Base-by-base conservation (phyloP, 2,888 invertebrate species). In the Mythimna ferrago region DNA sequence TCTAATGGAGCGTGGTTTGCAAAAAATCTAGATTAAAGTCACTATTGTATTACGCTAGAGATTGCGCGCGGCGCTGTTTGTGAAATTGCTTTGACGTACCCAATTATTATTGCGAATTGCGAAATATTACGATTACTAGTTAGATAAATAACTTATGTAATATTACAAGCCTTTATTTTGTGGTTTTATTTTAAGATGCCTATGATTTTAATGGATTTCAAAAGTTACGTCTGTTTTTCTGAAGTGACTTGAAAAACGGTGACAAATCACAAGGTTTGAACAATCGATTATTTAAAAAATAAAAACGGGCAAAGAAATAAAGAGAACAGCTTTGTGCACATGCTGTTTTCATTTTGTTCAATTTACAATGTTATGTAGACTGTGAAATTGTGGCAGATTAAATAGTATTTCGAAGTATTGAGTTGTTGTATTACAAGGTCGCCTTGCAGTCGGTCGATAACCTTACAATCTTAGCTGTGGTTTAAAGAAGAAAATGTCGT, bases 11-110 rank as follows among this genome's bases (percentile, higher is more conserved):
- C 76, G 71, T 66, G 66, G 56, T 66, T 76, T 14, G 57, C 41
- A 76, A 83, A 79, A 83, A 85, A 85, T 60, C 66, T 78, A 69
- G 79, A 79, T 71, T 79, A 75, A 57, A 75, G 53, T 61, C 35
- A 66, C 74, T 44, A 58, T 78, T 73, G 73, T 80, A 62, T 61
- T 54, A 60, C 61, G 82, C 58, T 70, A 73, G 57, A 69, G 60
- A 81, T 67, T 77, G 73, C 73, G 74, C 64, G 61, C 54, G 69
- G 56, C 41, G 58, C 26, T 66, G 62, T 51, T 67, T 65, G 67
- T 71, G 74, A 74, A 74, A 74, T 81, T 81, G 67, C 57, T 58
- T 53, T 78, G 35, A 63, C 54, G 70, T 56, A 10, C 32, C 21
- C 51, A 56, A 26, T 66, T 77, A 68, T 64, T 32, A 56, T 32